Percentiles rank a stretch among this genome's conserved stretches.
Conservation (phyloP, 2,888 invertebrate genomes). For the Dicyrtomina minuta region DNA sequence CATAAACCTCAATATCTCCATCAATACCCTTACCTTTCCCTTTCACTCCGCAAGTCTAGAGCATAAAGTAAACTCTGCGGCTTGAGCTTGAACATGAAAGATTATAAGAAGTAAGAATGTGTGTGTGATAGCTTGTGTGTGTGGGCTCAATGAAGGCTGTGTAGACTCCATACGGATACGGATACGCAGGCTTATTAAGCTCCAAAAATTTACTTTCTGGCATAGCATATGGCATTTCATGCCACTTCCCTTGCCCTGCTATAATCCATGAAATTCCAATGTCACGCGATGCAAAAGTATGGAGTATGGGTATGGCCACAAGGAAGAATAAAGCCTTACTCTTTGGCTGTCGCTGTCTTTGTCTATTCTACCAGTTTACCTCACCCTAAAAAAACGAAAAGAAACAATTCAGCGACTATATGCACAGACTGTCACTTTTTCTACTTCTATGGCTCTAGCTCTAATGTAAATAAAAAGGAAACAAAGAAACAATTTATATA, state of each 20-base stretch:
- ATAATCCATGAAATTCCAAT: slow-evolving; percentile 14
- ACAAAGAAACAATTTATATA: too few species aligned
- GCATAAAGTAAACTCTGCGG: too few species aligned
- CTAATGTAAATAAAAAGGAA: not conserved
- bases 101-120: too few species aligned
- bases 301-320: too few species aligned
- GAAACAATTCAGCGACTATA: not conserved
- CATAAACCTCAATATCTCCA: too few species aligned
- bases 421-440: not conserved
- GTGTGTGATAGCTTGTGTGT: too few species aligned
- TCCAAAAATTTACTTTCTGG: slow-evolving; percentile 6
- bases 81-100: too few species aligned
- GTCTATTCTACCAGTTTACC: slow-evolving; percentile 3
- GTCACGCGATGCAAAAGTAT: not conserved
- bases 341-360: too few species aligned
- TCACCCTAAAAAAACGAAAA: not conserved
- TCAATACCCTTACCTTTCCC: not conserved
- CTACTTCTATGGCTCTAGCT: too few species aligned
- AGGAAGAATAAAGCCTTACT: slow-evolving; percentile 5
- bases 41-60: not conserved
- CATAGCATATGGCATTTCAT: slow-evolving; percentile 6
- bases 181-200: not conserved
- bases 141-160: too few species aligned
- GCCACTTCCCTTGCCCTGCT: not conserved
- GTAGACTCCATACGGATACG: too few species aligned